Evolutionary conservation across 2,888 invertebrate species (phyloP).

Genomic region (Pocota personata): DNA sequence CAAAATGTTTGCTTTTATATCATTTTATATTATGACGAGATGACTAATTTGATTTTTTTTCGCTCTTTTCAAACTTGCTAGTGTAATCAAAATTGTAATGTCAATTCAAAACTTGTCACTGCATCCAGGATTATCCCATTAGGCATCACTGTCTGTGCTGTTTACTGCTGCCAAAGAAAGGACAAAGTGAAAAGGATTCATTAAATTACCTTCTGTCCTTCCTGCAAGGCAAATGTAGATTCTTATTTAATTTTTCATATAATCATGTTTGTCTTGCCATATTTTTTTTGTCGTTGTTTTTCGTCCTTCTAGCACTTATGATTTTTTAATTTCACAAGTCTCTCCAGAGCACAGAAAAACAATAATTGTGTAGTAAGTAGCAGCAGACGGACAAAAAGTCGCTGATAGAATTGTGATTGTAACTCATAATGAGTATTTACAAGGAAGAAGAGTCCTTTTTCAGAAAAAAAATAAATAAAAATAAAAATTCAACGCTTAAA

Average conservation of each 20-base stretch:
- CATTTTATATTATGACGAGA: slow-evolving; percentile 3
- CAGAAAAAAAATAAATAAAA: too few relatives aligned
- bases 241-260: slow-evolving; percentile 45
- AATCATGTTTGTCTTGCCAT: slow-evolving; percentile 27
- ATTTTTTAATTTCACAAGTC: slow-evolving; percentile 33
- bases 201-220: slow-evolving; percentile 55
- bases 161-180: slow-evolving; percentile 8
- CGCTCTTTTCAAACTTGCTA: not conserved
- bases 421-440: slow-evolving; percentile 29
- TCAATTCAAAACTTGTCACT: slow-evolving; percentile 27
- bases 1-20: slow-evolving; percentile 35
- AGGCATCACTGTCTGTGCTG: slow-evolving; percentile 23
- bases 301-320: slow-evolving; percentile 37
- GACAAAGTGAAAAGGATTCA: slow-evolving; percentile 30
- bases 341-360: not conserved
- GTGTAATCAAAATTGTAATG: slow-evolving; percentile 41
- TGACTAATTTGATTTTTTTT: not conserved
- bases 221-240: slow-evolving; percentile 16
- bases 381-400: not conserved
- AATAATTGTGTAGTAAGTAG: not conserved
- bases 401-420: slow-evolving; percentile 4
- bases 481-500: too few relatives aligned
- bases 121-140: slow-evolving; percentile 48
- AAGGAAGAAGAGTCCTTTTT: not conserved
- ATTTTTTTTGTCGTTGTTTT: not conserved